Evolutionary conservation across 2,888 invertebrate species (phyloP).

Genomic region (Lasioglossum vierecki): DNA sequence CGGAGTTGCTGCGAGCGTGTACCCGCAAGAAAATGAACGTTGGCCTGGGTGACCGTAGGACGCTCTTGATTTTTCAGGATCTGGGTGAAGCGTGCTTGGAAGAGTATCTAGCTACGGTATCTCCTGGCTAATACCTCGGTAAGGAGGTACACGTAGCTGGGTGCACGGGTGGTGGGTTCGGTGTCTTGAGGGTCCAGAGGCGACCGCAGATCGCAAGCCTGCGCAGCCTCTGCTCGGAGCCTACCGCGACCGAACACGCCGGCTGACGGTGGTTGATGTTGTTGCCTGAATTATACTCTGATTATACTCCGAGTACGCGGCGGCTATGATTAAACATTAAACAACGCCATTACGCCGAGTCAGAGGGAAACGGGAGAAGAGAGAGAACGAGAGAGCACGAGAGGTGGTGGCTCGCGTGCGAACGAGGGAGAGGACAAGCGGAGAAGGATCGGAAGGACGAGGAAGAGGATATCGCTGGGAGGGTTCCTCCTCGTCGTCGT

Average conservation of each 20-base stretch:
- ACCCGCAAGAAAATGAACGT: background rate
- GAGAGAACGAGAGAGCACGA: slow-evolving; percentile 55
- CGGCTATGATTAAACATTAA: slow-evolving; percentile 83
- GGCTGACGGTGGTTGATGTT: slow-evolving; percentile 77
- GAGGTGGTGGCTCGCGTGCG: slow-evolving; percentile 37
- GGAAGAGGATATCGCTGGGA: slow-evolving; percentile 31
- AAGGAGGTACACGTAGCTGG: slow-evolving; percentile 79
- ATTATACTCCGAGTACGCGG: slow-evolving; percentile 80
- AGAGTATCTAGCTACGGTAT: background rate
- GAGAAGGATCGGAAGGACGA: slow-evolving; percentile 1
- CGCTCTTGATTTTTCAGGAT: slow-evolving; percentile 10
- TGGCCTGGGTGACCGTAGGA: background rate
- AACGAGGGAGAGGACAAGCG: background rate
- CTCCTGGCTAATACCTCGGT: slow-evolving; percentile 48
- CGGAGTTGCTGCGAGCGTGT: background rate
- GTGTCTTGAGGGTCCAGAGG: slow-evolving; percentile 45
- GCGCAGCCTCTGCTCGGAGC: background rate
- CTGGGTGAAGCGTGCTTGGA: background rate
- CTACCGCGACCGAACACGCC: slow-evolving; percentile 48
- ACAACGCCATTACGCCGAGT: slow-evolving; percentile 81
- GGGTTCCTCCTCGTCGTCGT: slow-evolving; percentile 42
- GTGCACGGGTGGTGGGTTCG: slow-evolving; percentile 58
- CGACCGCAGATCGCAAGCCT: slow-evolving; percentile 73
- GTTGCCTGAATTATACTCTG: slow-evolving; percentile 83
- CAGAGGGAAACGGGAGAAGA: slow-evolving; percentile 51